Base-by-base conservation (phyloP, 2,797 vertebrate genomes). In the Sphenodon punctatus region DNA sequence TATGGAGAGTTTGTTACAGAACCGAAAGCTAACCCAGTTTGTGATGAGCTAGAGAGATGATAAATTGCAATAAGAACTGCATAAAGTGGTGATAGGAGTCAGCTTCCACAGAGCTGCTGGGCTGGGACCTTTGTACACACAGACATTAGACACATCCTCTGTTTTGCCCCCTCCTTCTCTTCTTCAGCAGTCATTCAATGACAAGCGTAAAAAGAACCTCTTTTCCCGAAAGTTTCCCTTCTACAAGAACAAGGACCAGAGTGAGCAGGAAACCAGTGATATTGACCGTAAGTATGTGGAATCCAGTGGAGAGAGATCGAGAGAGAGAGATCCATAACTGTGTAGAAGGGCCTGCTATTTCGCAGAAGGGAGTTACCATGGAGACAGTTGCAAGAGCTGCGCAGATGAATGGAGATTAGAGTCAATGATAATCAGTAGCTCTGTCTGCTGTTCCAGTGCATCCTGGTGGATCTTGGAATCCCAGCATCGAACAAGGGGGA, bases 121-220 rank as follows among this genome's bases (percentile, higher is more conserved):
- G 89, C 93, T 92, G 95, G 96, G 96, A n/a, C 95, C 92, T 94
- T 94, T 95, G 93, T 95, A 95, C 96, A 96, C 95, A 95, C 95
- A 95, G 90, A 95, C 96, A 95, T 97, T 96, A 97, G 96, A 97
- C 96, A 97, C 96, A 95, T 96, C 97, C 95, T 96, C 96, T 96
- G 95, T 96, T 96, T 96, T 97, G 95, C 96, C 95, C 96, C 96
- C 93, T 95, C 95, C 96, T 96, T 97, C 94, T 98, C 96, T 96
- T 97, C 97, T 96, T 97, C 98, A 98, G 97, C 98, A 99, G 98
- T 99, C 98, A 98, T 97, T 98, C 97, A 99, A 97, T 99, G 98
- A 99, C 97, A 99, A 98, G 97, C 98, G 97, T 99, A 99, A 98
- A 99, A 99, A 99, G 97, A 99, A 96, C 97, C 97, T 98, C 97